phyloP scores from a whole-genome alignment of 2,113 vertebrate genomes.

The Paratilapia polleni region DNA sequence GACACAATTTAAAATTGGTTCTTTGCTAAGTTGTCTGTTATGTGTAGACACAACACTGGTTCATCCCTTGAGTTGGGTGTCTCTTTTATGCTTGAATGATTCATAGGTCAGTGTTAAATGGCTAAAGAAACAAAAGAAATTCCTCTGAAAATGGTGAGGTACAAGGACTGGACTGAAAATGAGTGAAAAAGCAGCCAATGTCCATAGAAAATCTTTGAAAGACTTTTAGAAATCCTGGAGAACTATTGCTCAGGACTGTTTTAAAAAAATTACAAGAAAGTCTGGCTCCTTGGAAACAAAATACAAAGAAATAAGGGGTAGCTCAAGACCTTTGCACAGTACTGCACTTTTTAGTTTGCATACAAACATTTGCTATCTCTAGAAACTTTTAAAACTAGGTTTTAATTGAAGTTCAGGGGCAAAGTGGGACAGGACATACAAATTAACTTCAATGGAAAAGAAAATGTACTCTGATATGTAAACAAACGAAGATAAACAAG shows the following conservation, averaged over 20 bases:
- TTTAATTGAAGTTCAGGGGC: slow-evolving; percentile 1
- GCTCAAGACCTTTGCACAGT: background rate
- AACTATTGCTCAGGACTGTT: background rate
- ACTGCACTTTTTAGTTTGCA: background rate
- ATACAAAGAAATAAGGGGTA: background rate
- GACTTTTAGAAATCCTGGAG: background rate
- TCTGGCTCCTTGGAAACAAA: background rate
- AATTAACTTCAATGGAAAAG: background rate
- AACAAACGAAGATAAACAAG: slow-evolving; percentile 53
- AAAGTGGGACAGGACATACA: background rate
- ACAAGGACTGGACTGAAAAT: too few relatives aligned
- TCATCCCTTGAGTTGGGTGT: too few relatives aligned
- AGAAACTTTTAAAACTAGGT: background rate
- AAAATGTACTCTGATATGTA: background rate
- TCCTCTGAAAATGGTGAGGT: too few relatives aligned
- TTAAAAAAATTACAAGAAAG: background rate
- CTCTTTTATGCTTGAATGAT: too few relatives aligned
- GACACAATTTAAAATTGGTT: too few relatives aligned
- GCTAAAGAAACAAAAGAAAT: too few relatives aligned
- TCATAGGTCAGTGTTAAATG: too few relatives aligned
- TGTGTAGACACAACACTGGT: too few relatives aligned
- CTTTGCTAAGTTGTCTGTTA: too few relatives aligned
- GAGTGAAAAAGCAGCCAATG: too few relatives aligned
- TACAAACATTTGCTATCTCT: background rate
- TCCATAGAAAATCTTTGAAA: too few relatives aligned